Base-by-base conservation (phyloP, 2,888 invertebrate species). In the Diarsia rubi region DNA sequence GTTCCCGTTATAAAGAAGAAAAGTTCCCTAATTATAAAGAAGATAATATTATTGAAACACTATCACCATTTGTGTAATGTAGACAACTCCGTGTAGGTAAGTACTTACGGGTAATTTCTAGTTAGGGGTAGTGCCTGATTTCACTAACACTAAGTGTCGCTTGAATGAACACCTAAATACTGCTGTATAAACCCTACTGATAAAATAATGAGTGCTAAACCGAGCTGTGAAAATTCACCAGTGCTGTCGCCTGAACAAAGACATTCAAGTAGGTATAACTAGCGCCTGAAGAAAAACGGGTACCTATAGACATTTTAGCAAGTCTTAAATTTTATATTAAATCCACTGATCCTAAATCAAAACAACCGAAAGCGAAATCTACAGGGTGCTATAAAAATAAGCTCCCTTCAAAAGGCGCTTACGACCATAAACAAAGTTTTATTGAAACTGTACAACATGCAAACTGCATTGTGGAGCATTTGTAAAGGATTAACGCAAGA, bases 371-470 rank as follows among this genome's bases (percentile, higher is more conserved):
- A 80, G 42, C 45, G 19, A 76, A 84, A 73, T 52, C 11, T 63
- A 45, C 62, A 21, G 24, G 37, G 14, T 27, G 16, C 27, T 47
- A 21, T 52, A 70, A 59, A 83, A 63, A 14, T 24, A 59, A 64
- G 21, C 37, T 4, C 19, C 37, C 24, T 54, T 21, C 8, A 6
- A 45, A 68, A 72, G 72, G 27, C 63, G 69, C 66, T 81, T 54
- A 73, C 47, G 19, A 42, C 19, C 44, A 57, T 81, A 83, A 81
- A 27, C 16, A 63, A 68, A 66, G 62, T 66, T 73, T 68, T 75
- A 87, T 84, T 82, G 82, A 65, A 89, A 90, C 89, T 86, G 89
- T 87, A 88, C 86, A 89, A 88, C 85, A 89, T 86, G 90, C 90
- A 89, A 90, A 91, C 47, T 62, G 80, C 64, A 88, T 87, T 88